A percentile compares a stretch with the other conserved stretches of the same genome.
These are phyloP conservation scores for Ardeotis arabs DNA, from an alignment of 2,113 vertebrate genomes.

Conservation along the genomic window DNA sequence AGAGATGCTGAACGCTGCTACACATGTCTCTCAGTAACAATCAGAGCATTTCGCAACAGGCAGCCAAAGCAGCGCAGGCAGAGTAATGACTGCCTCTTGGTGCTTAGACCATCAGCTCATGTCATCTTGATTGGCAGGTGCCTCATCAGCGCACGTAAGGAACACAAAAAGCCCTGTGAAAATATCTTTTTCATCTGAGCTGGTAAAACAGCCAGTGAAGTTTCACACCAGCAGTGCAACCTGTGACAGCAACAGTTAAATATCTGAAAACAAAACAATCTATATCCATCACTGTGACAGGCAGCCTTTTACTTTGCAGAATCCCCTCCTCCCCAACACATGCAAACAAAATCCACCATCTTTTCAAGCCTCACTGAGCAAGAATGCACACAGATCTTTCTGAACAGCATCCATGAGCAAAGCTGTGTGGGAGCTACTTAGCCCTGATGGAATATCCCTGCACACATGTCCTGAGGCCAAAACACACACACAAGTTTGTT, in stretches of 20 bases:
- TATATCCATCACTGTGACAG: not conserved
- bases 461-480: not conserved
- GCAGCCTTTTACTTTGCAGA: not conserved
- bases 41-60: not conserved
- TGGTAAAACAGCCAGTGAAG: not conserved
- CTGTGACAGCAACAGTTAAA: not conserved
- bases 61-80: not conserved
- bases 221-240: not conserved
- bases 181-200: not conserved
- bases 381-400: not conserved
- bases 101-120: not conserved
- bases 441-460: not conserved
- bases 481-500: not conserved
- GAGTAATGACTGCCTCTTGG: not conserved
- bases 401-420: not conserved
- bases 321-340: not conserved
- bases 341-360: not conserved
- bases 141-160: not conserved
- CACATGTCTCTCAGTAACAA: not conserved
- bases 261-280: not conserved
- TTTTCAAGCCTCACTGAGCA: not conserved
- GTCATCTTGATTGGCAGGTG: not conserved
- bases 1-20: not conserved
- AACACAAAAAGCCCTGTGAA: not conserved
- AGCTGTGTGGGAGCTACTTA: not conserved